A percentile compares a stretch with the other conserved stretches of the same genome.
These are phyloP conservation scores for Monochamus alternatus DNA, from an alignment of 2,888 invertebrate species.

Conservation along the genomic window DNA sequence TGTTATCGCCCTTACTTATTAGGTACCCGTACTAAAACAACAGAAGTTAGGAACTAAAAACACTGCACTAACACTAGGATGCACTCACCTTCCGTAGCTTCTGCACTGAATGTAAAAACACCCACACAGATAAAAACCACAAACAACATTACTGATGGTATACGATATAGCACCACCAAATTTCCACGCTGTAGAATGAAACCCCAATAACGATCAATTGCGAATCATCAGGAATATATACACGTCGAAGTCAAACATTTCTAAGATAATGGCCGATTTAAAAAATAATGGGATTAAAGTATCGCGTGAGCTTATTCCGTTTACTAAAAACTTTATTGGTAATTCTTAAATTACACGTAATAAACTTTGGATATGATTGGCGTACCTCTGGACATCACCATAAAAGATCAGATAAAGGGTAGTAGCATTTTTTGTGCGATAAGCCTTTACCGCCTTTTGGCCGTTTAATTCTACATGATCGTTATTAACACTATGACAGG, in stretches of 20 bases:
- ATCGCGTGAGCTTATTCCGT: constrained; percentile 6
- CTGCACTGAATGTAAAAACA: constrained; percentile 4
- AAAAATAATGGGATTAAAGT: constrained; percentile 13
- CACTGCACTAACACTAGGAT: not conserved
- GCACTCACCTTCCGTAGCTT: constrained; percentile 7
- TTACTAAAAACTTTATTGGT: constrained; percentile 1
- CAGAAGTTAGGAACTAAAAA: not conserved
- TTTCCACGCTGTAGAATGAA: not conserved
- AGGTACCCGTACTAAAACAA: no score
- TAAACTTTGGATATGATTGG: constrained; percentile 4
- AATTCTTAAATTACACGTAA: constrained; percentile 3
- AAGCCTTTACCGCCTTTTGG: not conserved
- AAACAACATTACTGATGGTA: constrained; percentile 1
- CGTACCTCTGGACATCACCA: not conserved
- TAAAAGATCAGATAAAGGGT: not conserved
- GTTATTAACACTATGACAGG: not conserved
- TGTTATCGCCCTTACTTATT: no score
- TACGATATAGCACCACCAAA: not conserved
- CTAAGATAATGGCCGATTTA: constrained; percentile 12
- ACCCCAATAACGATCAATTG: constrained; percentile 1
- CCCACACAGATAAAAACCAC: not conserved
- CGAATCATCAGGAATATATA: constrained; percentile 9
- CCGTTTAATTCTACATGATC: not conserved
- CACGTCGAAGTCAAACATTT: not conserved
- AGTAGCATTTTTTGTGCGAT: not conserved